phyloP scores from a whole-genome alignment of 2,888 invertebrate species.

The Flexamia atlantica region DNA sequence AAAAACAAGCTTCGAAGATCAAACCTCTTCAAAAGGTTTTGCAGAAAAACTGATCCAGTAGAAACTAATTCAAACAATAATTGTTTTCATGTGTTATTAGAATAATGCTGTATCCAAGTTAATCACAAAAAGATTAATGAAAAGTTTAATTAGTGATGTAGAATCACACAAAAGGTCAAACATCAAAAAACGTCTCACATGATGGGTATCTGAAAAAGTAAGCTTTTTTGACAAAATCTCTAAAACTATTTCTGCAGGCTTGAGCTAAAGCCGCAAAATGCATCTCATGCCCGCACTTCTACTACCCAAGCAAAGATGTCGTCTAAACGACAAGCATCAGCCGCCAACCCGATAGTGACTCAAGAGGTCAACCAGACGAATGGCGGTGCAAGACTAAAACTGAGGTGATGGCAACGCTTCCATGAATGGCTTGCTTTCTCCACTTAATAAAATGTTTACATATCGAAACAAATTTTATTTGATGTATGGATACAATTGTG shows the following conservation, averaged over 20 bases:
- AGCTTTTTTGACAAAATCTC: background rate
- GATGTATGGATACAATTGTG: no score
- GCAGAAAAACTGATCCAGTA: no score
- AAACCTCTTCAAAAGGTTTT: no score
- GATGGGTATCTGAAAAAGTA: background rate
- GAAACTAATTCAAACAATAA: no score
- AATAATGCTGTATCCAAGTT: no score
- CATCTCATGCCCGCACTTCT: constrained; percentile 43
- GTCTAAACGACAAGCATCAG: constrained; percentile 44
- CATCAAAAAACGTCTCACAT: background rate
- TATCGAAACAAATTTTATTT: no score
- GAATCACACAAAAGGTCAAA: background rate
- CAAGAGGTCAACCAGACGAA: constrained; percentile 31
- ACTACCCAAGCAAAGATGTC: constrained; percentile 41
- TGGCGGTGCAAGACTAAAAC: constrained; percentile 37
- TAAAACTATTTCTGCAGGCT: background rate
- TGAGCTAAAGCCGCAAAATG: constrained; percentile 41
- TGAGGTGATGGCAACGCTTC: background rate
- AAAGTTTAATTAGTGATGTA: no score
- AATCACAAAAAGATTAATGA: no score
- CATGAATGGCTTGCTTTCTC: background rate
- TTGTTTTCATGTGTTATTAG: no score
- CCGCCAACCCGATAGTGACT: constrained; percentile 50
- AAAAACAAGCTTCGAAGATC: no score
- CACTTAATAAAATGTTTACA: no score